Percentiles rank a stretch among this genome's conserved stretches.
Evolutionary conservation across 2,797 vertebrate species (phyloP).

Genomic region (Sarcophilus harrisii): DNA sequence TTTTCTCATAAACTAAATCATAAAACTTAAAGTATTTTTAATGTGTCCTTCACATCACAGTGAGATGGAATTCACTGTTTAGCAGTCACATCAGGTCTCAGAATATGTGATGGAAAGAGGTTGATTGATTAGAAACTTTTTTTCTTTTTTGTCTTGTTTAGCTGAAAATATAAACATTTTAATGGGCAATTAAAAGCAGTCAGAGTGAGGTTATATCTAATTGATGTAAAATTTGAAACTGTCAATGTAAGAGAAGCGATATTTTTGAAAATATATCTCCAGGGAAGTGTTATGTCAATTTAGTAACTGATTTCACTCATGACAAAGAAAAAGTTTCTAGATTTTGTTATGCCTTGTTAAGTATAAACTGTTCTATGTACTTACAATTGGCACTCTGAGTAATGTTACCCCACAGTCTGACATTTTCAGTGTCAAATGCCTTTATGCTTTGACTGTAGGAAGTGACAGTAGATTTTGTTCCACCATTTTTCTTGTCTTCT

Average conservation of each 20-base stretch:
- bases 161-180: conserved; percentile 31
- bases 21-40: background rate
- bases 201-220: background rate
- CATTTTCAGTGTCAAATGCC: background rate
- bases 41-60: background rate
- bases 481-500: background rate
- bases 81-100: background rate
- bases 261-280: conserved; percentile 14
- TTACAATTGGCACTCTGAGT: background rate
- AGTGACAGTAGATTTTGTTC: background rate
- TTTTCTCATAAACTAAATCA: background rate
- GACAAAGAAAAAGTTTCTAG: background rate
- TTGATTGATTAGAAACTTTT: background rate
- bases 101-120: background rate
- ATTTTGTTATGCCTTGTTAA: background rate
- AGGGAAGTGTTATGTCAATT: background rate
- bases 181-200: background rate
- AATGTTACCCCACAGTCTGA: background rate
- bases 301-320: conserved; percentile 9
- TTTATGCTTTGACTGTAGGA: background rate
- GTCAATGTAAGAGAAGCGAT: conserved; percentile 6
- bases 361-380: background rate
- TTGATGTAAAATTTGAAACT: conserved; percentile 3
- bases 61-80: background rate
- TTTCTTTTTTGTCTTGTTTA: background rate